Evolutionary conservation across 2,888 invertebrate genomes (phyloP).

Genomic region (Epirrhoe alternata): DNA sequence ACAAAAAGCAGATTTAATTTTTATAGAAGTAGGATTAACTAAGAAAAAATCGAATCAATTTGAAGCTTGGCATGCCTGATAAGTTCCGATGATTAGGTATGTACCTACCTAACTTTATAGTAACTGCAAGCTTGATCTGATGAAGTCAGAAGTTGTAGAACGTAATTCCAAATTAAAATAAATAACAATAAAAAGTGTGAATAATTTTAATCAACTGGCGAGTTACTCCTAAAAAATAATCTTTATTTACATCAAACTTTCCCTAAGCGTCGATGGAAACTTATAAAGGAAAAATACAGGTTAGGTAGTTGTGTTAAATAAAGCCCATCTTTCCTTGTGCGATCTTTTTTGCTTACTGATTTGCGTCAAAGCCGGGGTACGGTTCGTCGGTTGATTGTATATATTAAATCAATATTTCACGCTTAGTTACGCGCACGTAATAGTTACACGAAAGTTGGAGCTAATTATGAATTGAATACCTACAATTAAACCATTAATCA

Average conservation of each 20-base stretch:
- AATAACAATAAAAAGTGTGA: no score
- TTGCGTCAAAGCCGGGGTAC: constrained; percentile 10
- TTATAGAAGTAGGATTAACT: no score
- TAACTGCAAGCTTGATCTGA: no score
- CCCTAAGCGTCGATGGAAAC: background rate
- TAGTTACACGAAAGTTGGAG: constrained; percentile 13
- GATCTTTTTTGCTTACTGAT: background rate
- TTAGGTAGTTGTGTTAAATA: background rate
- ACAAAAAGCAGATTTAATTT: no score
- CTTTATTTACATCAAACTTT: background rate
- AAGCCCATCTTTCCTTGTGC: background rate
- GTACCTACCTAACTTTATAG: no score
- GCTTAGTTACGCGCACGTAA: constrained; percentile 2
- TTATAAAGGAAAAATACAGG: background rate
- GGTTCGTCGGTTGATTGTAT: constrained; percentile 7
- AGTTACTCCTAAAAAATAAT: background rate
- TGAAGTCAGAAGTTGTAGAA: no score
- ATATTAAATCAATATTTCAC: constrained; percentile 6
- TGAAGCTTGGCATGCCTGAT: no score
- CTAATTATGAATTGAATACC: constrained; percentile 21
- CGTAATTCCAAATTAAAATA: no score
- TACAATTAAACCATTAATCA: constrained; percentile 21
- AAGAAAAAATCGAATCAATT: no score
- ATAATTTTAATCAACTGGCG: background rate
- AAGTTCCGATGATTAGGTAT: no score